Evolutionary conservation across 2,888 invertebrate species (phyloP), one percentile per base, ranked within the genome.

Genomic region (Odontothrips loti): DNA sequence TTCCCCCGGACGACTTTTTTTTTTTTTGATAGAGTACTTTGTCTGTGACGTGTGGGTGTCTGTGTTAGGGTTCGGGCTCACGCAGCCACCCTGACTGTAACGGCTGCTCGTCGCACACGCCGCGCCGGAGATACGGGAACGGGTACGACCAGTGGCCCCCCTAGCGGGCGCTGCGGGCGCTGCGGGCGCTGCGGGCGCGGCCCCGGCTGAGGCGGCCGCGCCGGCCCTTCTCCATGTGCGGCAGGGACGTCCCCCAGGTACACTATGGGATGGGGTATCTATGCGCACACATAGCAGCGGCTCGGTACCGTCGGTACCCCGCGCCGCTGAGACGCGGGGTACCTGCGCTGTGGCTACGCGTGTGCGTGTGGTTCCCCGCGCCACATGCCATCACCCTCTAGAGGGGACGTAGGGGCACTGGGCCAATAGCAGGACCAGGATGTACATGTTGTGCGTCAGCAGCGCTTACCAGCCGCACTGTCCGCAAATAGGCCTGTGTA

Each of bases 81-180:
- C 68, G 68, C 23, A 58, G 58, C n/a, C 58, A 58, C 20, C 58
- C 58, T n/a, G 68, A 23, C 68, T 68, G 68, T 68, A 68, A 68
- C 68, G 68, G 68, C 68, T 68, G 68, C 68, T 23, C 68, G 58
- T 58, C 68, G 23, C 68, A 23, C 23, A 23, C 11, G 23, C 68
- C 68, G 23, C 68, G 68, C 68, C 20, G 11, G 23, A 20, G 58
- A 6, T 58, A 58, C 68, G 23, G 68, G 23, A 68, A 68, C 23
- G 23, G 68, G 68, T 68, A 68, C 68, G 68, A 68, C 68, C 68
- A 68, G 68, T 68, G 68, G 68, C 68, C 68, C 68, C 68, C 68
- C 68, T 68, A 68, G 68, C 68, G 68, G 23, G 68, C 23, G 11
- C 11, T 23, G 58, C 51, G 51, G 51, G 15, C 51, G 12, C 51